phyloP scores from a whole-genome alignment of 2,113 vertebrate genomes.

The Monopterus albus region DNA sequence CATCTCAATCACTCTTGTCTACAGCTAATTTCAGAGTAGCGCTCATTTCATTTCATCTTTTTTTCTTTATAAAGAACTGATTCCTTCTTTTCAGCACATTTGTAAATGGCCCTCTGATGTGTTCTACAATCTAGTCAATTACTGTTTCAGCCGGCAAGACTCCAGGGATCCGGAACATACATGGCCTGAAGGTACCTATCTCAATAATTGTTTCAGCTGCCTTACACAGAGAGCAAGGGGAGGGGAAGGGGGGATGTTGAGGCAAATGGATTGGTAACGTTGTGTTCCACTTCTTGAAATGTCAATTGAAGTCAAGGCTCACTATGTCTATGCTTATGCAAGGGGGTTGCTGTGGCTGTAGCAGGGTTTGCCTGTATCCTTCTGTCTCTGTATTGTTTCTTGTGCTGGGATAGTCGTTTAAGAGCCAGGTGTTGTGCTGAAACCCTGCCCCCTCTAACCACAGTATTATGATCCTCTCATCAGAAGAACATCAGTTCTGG shows the following conservation, averaged over 20 bases:
- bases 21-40: slow-evolving; percentile 93
- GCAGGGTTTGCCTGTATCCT: slow-evolving; percentile 1
- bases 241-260: slow-evolving; percentile 84
- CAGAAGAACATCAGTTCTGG: slow-evolving; percentile 27
- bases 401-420: slow-evolving; percentile 33
- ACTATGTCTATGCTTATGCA: slow-evolving; percentile 70
- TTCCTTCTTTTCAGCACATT: slow-evolving; percentile 96
- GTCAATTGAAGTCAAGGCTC: slow-evolving; percentile 92
- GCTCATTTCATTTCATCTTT: slow-evolving; percentile 84
- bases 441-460: slow-evolving; percentile 39
- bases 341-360: slow-evolving; percentile 26
- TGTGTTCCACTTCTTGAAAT: slow-evolving; percentile 99
- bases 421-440: slow-evolving; percentile 44
- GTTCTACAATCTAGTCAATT: slow-evolving; percentile 99
- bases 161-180: slow-evolving; percentile 99
- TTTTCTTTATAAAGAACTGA: slow-evolving; percentile 82
- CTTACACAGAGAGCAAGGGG: slow-evolving; percentile 66
- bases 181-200: slow-evolving; percentile 99
- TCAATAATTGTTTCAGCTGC: slow-evolving; percentile 99
- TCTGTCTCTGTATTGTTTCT: slow-evolving; percentile 33
- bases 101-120: slow-evolving; percentile 97
- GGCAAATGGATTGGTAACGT: slow-evolving; percentile 95
- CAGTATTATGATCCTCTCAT: slow-evolving; percentile 55
- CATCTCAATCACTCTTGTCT: slow-evolving; percentile 88
- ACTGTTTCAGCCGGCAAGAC: slow-evolving; percentile 99